Percentiles rank a stretch among this genome's conserved stretches.
Evolutionary conservation across 2,888 invertebrate genomes (phyloP).

Genomic region (Caenorhabditis sp.): DNA sequence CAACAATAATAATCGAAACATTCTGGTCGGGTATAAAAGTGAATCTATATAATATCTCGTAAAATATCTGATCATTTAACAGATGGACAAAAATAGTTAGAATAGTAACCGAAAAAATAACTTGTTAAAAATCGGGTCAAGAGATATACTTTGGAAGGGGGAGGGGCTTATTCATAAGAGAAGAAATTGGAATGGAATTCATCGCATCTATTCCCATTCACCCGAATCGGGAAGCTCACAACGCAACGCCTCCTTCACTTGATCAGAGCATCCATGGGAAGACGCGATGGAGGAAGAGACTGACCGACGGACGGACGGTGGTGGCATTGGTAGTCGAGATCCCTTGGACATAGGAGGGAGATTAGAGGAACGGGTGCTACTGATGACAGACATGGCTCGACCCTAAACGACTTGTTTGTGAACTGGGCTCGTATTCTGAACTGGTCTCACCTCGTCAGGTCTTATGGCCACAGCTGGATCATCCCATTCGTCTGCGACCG

Average conservation of each 20-base stretch:
- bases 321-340: not conserved
- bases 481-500: not conserved
- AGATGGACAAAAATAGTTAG: too few species aligned
- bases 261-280: not conserved
- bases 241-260: not conserved
- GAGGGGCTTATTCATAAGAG: not conserved
- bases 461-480: not conserved
- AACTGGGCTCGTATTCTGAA: not conserved
- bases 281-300: not conserved
- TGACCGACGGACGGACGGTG: not conserved
- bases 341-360: conserved; percentile 19
- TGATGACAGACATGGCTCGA: not conserved
- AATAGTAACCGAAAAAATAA: not conserved
- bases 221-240: not conserved
- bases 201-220: not conserved
- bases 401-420: not conserved
- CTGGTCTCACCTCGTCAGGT: not conserved
- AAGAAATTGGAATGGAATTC: not conserved
- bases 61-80: not conserved
- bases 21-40: not conserved
- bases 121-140: conserved; percentile 1
- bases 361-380: not conserved
- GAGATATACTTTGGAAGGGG: too few species aligned
- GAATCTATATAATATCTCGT: not conserved
- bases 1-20: not conserved